Evolutionary conservation across 2,113 vertebrate genomes (phyloP).

Genomic region (Malurus elegans): DNA sequence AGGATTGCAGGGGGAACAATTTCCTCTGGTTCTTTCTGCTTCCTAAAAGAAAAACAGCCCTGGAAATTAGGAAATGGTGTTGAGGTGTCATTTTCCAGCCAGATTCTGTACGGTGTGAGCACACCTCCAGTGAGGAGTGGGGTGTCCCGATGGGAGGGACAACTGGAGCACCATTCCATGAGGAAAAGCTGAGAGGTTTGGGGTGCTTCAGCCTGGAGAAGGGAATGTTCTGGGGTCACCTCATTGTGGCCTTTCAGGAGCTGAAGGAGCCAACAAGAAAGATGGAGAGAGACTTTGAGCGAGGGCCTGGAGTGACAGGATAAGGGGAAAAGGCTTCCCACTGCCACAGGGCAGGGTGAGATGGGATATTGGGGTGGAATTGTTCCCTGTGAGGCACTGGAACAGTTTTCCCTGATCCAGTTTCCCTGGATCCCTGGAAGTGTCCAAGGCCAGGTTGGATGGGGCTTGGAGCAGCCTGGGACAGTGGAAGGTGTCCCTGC

Average conservation of each 20-base stretch:
- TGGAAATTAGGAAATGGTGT: neutral
- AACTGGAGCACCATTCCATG: neutral
- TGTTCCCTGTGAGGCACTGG: accelerated
- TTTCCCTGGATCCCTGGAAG: neutral
- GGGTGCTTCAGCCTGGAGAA: neutral
- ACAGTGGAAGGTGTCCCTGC: accelerated
- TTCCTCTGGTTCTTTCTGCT: neutral
- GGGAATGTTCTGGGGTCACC: neutral
- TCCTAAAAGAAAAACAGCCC: neutral
- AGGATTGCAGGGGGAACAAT: neutral
- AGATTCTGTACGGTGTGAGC: neutral
- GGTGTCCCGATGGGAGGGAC: neutral
- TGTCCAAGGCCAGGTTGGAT: accelerated
- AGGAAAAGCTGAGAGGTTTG: neutral
- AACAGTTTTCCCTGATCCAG: neutral
- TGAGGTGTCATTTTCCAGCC: neutral
- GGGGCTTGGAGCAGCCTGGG: accelerated
- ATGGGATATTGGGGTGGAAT: neutral
- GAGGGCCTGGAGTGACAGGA: neutral
- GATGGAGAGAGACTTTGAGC: neutral
- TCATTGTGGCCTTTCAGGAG: neutral
- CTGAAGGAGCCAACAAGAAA: neutral
- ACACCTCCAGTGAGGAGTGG: neutral
- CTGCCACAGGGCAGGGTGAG: accelerated
- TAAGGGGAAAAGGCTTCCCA: neutral